A percentile compares a stretch with the other conserved stretches of the same genome.
phyloP scores from a whole-genome alignment of 2,113 vertebrate species.

The Fulmarus glacialis region DNA sequence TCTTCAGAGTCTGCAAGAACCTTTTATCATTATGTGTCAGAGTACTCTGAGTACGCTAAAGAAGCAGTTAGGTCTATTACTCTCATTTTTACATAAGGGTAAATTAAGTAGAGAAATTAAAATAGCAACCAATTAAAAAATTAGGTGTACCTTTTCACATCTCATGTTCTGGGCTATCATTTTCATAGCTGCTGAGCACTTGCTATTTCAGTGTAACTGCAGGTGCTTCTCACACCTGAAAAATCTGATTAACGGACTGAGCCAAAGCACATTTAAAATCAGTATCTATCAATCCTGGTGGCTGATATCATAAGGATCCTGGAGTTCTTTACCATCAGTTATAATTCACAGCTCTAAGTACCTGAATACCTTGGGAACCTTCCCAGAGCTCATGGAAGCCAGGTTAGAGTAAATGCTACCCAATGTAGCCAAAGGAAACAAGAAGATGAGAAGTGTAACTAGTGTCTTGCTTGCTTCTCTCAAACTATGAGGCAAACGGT shows the following conservation, averaged over 20 bases:
- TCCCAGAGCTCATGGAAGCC: not conserved
- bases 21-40: not conserved
- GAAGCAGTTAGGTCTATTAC: not conserved
- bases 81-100: not conserved
- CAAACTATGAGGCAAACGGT: not conserved
- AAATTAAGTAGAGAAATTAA: not conserved
- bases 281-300: not conserved
- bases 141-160: not conserved
- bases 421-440: not conserved
- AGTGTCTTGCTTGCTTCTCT: not conserved
- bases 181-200: not conserved
- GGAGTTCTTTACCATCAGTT: not conserved
- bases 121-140: not conserved
- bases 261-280: not conserved
- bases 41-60: not conserved
- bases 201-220: not conserved
- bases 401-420: not conserved
- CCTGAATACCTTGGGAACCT: not conserved
- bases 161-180: not conserved
- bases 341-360: not conserved
- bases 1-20: not conserved
- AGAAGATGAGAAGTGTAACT: not conserved
- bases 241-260: not conserved
- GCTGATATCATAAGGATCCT: not conserved
- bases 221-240: not conserved